Evolutionary conservation across 1,140 invertebrate species (phyloP), one percentile per base, ranked within the genome.

Genomic region (Lycorma delicatula): DNA sequence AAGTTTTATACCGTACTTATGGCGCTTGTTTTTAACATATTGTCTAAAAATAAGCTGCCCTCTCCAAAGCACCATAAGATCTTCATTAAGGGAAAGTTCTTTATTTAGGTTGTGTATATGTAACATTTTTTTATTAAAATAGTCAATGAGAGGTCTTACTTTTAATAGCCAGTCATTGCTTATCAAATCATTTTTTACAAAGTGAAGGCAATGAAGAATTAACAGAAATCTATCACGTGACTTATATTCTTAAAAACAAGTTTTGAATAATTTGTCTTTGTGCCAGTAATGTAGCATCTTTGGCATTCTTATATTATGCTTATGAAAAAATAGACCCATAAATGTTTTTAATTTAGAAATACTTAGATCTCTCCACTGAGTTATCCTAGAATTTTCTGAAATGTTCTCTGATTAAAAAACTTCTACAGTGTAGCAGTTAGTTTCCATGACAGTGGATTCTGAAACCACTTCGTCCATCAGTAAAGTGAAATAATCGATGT

Each of bases 1-100:
- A 48, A 69, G 56, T 54, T 70, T 70, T 16, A 69, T 64, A 34
- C 65, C 64, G 51, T 68, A 68, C 52, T 66, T 67, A 47, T 67
- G 67, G 13, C 49, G 44, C 63, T 70, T 70, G 46, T 64, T 61
- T 58, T 66, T 60, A 46, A 67, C 66, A 46, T n/a, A n/a, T n/a
- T 71, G 66, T 54, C 58, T 48, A 58, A 71, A 72, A 12, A 63
- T 51, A 28, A 71, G 59, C 46, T 66, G 55, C 25, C 70, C 67
- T 46, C 63, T 53, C 61, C 66, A 71, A 18, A 68, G 64, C 3
- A 67, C 34, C 65, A n/a, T n/a, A n/a, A n/a, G n/a, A 66, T 64
- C 59, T 49, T 69, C 64, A 59, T 67, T 63, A 28, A 66, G 20
- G 7, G 28, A 61, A 7, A 70, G 41, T 28, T 68, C 48, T 60